Conservation (phyloP, 2,888 invertebrate species). For the Mesorhabditis sp. region DNA sequence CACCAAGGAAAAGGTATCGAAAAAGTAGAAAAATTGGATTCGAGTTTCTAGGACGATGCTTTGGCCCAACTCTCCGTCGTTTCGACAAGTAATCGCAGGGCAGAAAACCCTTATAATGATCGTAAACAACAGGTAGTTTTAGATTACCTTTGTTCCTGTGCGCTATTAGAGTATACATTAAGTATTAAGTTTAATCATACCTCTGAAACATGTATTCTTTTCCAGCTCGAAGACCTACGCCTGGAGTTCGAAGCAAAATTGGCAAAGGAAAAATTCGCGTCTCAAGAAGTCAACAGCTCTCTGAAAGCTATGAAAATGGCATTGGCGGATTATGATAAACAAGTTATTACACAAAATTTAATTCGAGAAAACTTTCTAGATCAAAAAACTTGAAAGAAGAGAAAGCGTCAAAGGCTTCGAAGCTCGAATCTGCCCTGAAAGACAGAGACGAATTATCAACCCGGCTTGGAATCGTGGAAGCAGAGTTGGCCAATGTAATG, state of each 20-base stretch:
- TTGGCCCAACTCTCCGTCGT: background rate
- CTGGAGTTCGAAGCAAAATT: background rate
- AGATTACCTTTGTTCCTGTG: background rate
- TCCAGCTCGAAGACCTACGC: background rate
- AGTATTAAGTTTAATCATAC: background rate
- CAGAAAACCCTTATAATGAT: background rate
- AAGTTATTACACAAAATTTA: background rate
- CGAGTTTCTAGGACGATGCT: background rate
- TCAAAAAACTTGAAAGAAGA: background rate
- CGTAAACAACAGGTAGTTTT: background rate
- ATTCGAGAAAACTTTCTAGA: background rate
- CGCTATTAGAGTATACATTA: background rate
- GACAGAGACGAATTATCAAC: background rate
- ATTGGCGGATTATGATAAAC: constrained; percentile 4
- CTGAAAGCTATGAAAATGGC: background rate
- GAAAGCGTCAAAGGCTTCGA: background rate
- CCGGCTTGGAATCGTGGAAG: background rate
- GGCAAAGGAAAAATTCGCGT: background rate
- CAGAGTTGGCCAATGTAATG: background rate
- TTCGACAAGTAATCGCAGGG: background rate
- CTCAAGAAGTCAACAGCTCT: background rate
- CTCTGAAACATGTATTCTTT: background rate
- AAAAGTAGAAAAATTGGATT: no score
- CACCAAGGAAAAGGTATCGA: no score
- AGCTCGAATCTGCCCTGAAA: background rate